A percentile compares a stretch with the other conserved stretches of the same genome.
Conservation (phyloP, 2,113 vertebrate species). For the Sorex araneus region DNA sequence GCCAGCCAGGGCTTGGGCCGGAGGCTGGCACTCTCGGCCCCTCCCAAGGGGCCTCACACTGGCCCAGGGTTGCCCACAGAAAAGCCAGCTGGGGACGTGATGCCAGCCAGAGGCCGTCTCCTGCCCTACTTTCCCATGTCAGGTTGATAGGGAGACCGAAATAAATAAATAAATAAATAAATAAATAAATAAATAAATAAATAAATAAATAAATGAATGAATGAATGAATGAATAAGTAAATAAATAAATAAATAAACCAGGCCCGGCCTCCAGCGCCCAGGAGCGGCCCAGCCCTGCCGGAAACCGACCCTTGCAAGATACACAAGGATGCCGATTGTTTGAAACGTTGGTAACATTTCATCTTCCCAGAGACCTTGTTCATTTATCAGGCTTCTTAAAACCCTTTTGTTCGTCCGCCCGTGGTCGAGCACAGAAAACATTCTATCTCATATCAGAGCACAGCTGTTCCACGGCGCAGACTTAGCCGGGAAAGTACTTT, state of each 20-base stretch:
- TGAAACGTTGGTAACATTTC: constrained; percentile 79
- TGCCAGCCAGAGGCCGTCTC: constrained; percentile 27
- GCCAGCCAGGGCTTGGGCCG: background rate
- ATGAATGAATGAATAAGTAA: too few species aligned
- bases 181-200: background rate
- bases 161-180: background rate
- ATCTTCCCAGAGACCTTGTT: constrained; percentile 84
- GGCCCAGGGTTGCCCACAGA: background rate
- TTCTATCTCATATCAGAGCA: constrained; percentile 82
- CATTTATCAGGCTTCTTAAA: constrained; percentile 85
- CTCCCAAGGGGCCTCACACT: background rate
- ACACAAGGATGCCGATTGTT: constrained; percentile 83
- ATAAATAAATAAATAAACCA: constrained; percentile 20
- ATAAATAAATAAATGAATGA: too few species aligned
- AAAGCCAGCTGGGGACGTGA: constrained; percentile 15
- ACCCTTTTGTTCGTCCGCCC: constrained; percentile 81
- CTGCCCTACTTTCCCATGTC: constrained; percentile 76
- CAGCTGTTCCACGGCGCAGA: constrained; percentile 79
- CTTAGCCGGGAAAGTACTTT: constrained; percentile 54
- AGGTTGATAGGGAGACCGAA: constrained; percentile 21
- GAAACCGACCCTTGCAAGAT: constrained; percentile 71
- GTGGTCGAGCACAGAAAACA: constrained; percentile 78
- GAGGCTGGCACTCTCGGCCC: background rate
- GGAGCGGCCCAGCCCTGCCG: constrained; percentile 40
- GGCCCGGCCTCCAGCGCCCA: constrained; percentile 55